A percentile compares a stretch with the other conserved stretches of the same genome.
These are phyloP conservation scores for Burhinus oedicnemus DNA, from an alignment of 2,113 vertebrate species.

Conservation along the genomic window DNA sequence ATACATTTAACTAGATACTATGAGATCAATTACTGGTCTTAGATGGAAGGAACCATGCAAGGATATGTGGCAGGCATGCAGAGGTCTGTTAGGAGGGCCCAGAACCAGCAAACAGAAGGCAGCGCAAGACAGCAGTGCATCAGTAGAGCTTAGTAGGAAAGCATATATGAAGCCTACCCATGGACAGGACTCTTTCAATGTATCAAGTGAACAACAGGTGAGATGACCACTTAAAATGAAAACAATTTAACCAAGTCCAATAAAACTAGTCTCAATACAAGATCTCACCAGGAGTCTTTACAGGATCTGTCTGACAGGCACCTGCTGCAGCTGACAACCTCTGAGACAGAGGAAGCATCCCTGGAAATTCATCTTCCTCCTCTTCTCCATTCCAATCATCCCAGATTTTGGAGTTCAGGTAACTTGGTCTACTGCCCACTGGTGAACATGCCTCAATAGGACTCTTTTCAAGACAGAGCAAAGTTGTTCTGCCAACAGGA, in stretches of 20 bases:
- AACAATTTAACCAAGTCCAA: neutral
- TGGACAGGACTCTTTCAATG: neutral
- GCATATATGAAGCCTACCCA: rapidly evolving
- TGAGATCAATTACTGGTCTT: neutral
- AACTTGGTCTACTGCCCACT: constrained; percentile 48
- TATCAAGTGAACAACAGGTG: neutral
- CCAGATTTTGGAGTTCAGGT: constrained; percentile 83
- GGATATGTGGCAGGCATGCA: neutral
- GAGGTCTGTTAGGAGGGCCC: neutral
- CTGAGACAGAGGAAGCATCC: constrained; percentile 72
- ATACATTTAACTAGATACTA: neutral
- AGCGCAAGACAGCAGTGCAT: neutral
- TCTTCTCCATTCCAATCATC: constrained; percentile 78
- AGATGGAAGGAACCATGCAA: neutral
- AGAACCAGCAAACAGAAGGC: neutral
- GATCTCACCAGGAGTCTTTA: constrained; percentile 84
- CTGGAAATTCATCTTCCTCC: constrained; percentile 64
- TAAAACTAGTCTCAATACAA: neutral
- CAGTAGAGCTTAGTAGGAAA: neutral
- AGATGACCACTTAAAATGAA: neutral
- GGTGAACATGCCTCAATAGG: neutral
- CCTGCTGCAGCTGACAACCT: constrained; percentile 38
- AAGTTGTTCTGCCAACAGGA: neutral
- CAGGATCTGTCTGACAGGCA: neutral
- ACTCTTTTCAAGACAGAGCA: neutral